phyloP scores from a whole-genome alignment of 64 coral and sea anemone genomes.

The Montipora efflorescens region DNA sequence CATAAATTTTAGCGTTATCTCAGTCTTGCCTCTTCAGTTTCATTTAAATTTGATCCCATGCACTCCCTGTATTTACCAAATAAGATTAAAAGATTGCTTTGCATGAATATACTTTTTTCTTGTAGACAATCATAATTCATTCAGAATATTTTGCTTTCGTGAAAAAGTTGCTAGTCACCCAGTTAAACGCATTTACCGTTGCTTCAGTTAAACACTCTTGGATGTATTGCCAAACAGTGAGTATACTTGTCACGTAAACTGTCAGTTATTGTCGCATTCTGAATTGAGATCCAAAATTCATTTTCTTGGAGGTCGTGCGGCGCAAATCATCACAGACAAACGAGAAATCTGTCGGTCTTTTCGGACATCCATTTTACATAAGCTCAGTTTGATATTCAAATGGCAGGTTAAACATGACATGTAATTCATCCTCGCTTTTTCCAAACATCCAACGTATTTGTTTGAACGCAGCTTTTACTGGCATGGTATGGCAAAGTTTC shows the following conservation, averaged over 20 bases:
- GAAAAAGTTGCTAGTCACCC: background rate
- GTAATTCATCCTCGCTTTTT: background rate
- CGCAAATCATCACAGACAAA: background rate
- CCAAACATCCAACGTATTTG: background rate
- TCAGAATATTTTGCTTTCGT: background rate
- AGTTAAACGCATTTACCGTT: background rate
- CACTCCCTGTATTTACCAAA: background rate
- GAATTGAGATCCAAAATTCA: background rate
- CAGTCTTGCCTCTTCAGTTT: background rate
- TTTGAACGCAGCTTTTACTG: no score
- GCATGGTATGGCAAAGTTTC: no score
- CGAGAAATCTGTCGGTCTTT: background rate
- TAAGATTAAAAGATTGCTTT: background rate
- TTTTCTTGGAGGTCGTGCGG: background rate
- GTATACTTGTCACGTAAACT: background rate
- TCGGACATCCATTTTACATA: background rate
- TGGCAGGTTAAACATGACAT: background rate
- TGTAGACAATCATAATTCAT: background rate
- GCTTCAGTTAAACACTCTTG: background rate
- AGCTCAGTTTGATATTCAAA: background rate
- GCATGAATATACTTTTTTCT: background rate
- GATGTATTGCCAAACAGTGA: background rate
- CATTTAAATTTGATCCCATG: background rate
- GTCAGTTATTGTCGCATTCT: no score
- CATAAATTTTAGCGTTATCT: no score